Evolutionary conservation across 2,888 invertebrate species (phyloP).

Genomic region (Chalcis sispes): DNA sequence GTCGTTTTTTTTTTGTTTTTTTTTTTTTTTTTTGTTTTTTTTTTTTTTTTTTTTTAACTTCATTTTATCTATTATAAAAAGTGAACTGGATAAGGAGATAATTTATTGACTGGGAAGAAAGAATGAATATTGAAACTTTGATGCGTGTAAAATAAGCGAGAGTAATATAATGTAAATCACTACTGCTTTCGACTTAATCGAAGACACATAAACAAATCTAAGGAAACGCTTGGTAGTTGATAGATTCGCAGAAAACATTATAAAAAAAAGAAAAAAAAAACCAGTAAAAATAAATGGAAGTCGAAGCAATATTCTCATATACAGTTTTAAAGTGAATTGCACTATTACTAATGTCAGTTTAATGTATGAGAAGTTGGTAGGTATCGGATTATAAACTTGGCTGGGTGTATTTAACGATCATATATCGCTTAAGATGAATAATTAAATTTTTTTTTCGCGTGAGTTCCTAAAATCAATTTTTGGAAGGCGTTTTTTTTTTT

Average conservation of each 20-base stretch:
- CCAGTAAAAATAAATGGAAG: conserved; percentile 33
- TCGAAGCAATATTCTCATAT: conserved; percentile 53
- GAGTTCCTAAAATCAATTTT: conserved; percentile 55
- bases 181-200: conserved; percentile 45
- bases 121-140: conserved; percentile 8
- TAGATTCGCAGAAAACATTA: conserved; percentile 50
- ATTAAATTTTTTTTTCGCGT: conserved; percentile 46
- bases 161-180: conserved; percentile 26
- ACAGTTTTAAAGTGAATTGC: conserved; percentile 43
- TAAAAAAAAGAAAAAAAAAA: conserved; percentile 22
- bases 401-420: conserved; percentile 46
- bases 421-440: conserved; percentile 43
- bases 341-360: conserved; percentile 44
- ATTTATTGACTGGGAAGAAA: conserved; percentile 3
- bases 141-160: conserved; percentile 23
- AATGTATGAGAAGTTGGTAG: conserved; percentile 38
- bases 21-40: too few relatives aligned
- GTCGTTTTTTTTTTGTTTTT: conserved; percentile 3
- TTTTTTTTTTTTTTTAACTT: too few relatives aligned
- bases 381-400: conserved; percentile 34
- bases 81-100: background rate
- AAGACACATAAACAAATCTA: conserved; percentile 31
- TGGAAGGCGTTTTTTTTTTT: conserved; percentile 22
- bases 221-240: conserved; percentile 54
- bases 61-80: conserved; percentile 22